A percentile compares a stretch with the other conserved stretches of the same genome.
phyloP scores from a whole-genome alignment of 2,113 vertebrate species.

The Gymnorhina tibicen region DNA sequence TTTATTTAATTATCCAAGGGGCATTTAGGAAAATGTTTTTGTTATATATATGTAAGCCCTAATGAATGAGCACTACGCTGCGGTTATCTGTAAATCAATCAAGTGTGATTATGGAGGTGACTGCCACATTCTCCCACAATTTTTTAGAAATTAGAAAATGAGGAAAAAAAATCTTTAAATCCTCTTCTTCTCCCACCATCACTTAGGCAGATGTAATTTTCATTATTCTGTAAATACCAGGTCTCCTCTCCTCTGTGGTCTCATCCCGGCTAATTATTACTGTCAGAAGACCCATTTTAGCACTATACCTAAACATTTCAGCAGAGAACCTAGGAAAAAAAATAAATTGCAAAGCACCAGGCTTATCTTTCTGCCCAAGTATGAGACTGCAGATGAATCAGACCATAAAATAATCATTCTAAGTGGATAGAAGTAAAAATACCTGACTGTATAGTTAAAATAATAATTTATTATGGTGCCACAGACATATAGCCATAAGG shows the following conservation, averaged over 20 bases:
- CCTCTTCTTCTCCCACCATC: neutral
- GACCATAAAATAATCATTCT: neutral
- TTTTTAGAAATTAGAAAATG: neutral
- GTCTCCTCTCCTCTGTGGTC: neutral
- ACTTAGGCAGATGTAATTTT: neutral
- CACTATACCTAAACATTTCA: neutral
- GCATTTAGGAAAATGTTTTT: neutral
- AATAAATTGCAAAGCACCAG: neutral
- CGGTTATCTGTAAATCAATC: neutral
- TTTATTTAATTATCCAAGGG: neutral
- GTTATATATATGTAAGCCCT: neutral
- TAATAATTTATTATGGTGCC: neutral
- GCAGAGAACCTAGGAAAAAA: neutral
- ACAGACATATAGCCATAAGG: neutral
- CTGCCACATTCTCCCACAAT: neutral
- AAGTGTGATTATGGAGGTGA: neutral
- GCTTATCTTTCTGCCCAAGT: neutral
- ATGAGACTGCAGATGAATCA: neutral
- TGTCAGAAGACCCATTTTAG: neutral
- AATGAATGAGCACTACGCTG: neutral
- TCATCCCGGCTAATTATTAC: neutral
- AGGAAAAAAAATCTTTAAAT: neutral
- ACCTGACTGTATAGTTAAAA: neutral
- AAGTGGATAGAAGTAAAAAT: conserved; percentile 7
- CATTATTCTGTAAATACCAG: neutral